Conservation (phyloP, 1,140 invertebrate genomes). For the Trachymyrmex septentrionalis region DNA sequence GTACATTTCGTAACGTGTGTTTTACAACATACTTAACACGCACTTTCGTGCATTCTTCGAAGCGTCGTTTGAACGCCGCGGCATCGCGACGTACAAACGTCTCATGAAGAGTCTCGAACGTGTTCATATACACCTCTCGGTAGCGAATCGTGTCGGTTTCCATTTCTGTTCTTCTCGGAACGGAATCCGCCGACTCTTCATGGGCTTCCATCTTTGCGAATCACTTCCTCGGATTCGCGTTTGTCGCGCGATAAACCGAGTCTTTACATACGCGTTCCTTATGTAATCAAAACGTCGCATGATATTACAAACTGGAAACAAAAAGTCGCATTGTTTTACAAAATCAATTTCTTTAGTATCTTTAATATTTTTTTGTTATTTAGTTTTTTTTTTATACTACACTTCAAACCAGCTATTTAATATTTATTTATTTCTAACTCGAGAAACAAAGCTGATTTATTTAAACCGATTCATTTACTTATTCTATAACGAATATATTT, state of each 20-base stretch:
- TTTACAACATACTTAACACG: slow-evolving; percentile 32
- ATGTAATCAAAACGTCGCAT: slow-evolving; percentile 24
- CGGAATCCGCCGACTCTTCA: background rate
- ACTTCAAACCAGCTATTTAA: background rate
- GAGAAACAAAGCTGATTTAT: background rate
- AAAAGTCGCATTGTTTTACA: background rate
- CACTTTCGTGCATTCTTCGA: slow-evolving; percentile 4
- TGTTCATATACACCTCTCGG: slow-evolving; percentile 60
- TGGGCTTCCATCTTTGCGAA: background rate
- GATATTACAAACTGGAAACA: background rate
- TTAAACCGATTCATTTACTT: background rate
- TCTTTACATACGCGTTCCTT: background rate
- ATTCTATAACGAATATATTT: background rate
- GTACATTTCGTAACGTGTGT: slow-evolving; percentile 12
- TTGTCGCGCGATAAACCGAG: slow-evolving; percentile 27
- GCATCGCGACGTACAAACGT: slow-evolving; percentile 55
- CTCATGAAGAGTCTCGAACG: slow-evolving; percentile 43
- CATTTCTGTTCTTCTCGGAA: slow-evolving; percentile 66
- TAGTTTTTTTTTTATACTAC: too few species aligned
- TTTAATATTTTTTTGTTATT: background rate
- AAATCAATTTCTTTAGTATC: slow-evolving; percentile 16
- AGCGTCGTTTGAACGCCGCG: slow-evolving; percentile 1
- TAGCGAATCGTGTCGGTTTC: slow-evolving; percentile 62
- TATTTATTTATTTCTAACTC: background rate
- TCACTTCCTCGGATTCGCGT: background rate